Percentiles rank a stretch among this genome's conserved stretches.
These are phyloP conservation scores for Limnothrissa miodon DNA, from an alignment of 2,113 vertebrate genomes.

Conservation along the genomic window DNA sequence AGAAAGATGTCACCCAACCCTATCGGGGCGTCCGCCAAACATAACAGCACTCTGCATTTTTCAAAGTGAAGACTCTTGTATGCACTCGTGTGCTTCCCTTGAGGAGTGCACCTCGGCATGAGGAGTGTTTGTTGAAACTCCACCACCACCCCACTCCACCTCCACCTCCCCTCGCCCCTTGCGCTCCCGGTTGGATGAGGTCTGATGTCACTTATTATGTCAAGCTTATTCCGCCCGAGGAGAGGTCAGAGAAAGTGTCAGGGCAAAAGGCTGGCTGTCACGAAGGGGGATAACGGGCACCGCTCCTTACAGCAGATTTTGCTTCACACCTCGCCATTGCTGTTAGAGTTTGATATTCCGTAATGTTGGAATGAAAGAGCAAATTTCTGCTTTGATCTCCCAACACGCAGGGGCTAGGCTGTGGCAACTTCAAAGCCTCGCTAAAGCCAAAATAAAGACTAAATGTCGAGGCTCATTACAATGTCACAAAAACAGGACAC, in stretches of 20 bases:
- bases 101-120: background rate
- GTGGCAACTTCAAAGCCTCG: slow-evolving; percentile 5
- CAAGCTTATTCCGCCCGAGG: background rate
- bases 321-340: background rate
- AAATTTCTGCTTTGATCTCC: slow-evolving; percentile 10
- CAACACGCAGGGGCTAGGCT: background rate
- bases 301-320: background rate
- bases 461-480: slow-evolving; percentile 5
- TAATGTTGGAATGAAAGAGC: slow-evolving; percentile 15
- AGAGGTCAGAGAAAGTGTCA: background rate
- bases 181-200: background rate
- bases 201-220: slow-evolving; percentile 11
- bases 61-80: background rate
- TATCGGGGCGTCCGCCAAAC: background rate
- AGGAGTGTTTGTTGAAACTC: background rate
- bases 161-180: no score
- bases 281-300: background rate
- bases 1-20: background rate
- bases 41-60: background rate
- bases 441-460: slow-evolving; percentile 5
- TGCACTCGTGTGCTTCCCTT: background rate
- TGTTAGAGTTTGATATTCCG: background rate
- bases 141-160: background rate
- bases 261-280: slow-evolving; percentile 15
- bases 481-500: slow-evolving; percentile 15